Base-by-base conservation (phyloP, 2,888 invertebrate species). In the Stenurella melanura region DNA sequence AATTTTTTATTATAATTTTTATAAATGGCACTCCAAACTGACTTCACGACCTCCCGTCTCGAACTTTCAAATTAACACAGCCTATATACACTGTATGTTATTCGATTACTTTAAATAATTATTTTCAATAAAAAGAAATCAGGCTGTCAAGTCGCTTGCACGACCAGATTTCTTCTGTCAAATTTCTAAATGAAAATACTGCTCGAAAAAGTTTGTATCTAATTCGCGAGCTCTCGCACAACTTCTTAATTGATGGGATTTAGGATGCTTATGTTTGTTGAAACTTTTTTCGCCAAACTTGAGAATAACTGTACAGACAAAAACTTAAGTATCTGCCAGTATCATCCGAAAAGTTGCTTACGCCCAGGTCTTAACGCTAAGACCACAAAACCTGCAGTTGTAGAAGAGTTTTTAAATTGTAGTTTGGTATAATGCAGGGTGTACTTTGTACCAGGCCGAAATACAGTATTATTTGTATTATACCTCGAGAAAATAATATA, bases 351-450 rank as follows among this genome's bases (percentile, higher is more conserved):
- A 80, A 80, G 66, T 81, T 77, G 73, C 73, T 30, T 70, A 60
- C 76, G 56, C 60, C 68, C 63, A 50, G 76, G 78, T 73, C 70
- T 78, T 78, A 78, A 69, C 70, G 76, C 75, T 78, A 73, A 76
- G 56, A 56, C 80, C 76, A 73, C 77, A 67, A 71, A 74, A 76
- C 76, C 71, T 73, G 78, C 73, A 73, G 73, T 77, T 80, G 78
- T 76, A 75, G 77, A 79, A 79, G 82, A 77, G 80, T 83, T 83
- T 84, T 85, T 79, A 83, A 84, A 83, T 83, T 79, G 70, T 42
- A 50, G 60, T 21, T 38, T 30, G 17, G 79, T 79, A 78, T 81
- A 82, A 81, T 82, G 81, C 80, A 42, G 68, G 21, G 54, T 74
- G 74, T 73, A 54, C 60, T 30, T 19, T 10, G 10, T 60, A 9